Base-by-base conservation (phyloP, 2,888 invertebrate species). In the Leucoma salicis region DNA sequence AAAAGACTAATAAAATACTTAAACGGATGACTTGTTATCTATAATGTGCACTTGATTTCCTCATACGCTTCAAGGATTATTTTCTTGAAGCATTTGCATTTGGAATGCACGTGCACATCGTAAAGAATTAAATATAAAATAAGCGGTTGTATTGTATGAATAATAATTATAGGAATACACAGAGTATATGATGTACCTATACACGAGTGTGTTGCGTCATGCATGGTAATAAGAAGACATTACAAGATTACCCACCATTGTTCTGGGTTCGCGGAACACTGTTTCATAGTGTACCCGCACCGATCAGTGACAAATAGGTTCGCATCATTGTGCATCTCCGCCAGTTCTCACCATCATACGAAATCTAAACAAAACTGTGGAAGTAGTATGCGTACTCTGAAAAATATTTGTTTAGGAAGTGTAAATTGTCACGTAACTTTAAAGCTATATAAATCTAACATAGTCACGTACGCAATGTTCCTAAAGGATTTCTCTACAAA, bases 201-300 rank as follows among this genome's bases (percentile, higher is more conserved):
- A 75, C 61, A 63, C 74, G 70, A 66, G 70, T 58, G 62, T 57
- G 71, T 88, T 87, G 82, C 83, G 70, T 85, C 84, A 87, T 79
- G 80, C 77, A 80, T 82, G 75, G 77, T 82, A 84, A 86, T 84
- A 80, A 80, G 82, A 82, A 79, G 76, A 67, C 76, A 86, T 87
- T 87, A 86, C 85, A 86, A 86, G 85, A 87, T 81, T 79, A 83
- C 81, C 74, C 76, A 74, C 85, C 75, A 88, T 89, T 89, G 89
- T 89, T 85, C 79, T 79, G 74, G 53, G 73, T 88, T 86, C 85
- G 81, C 76, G 73, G 88, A 87, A 87, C 79, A 71, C 61, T 61
- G 66, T 69, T 76, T 74, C 71, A 74, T 71, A 68, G 60, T 64
- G 69, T 67, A 69, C 70, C 69, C 63, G 71, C 65, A 60, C 58